Base-by-base conservation (phyloP, 2,797 vertebrate genomes). In the Halcyon smyrnensis region DNA sequence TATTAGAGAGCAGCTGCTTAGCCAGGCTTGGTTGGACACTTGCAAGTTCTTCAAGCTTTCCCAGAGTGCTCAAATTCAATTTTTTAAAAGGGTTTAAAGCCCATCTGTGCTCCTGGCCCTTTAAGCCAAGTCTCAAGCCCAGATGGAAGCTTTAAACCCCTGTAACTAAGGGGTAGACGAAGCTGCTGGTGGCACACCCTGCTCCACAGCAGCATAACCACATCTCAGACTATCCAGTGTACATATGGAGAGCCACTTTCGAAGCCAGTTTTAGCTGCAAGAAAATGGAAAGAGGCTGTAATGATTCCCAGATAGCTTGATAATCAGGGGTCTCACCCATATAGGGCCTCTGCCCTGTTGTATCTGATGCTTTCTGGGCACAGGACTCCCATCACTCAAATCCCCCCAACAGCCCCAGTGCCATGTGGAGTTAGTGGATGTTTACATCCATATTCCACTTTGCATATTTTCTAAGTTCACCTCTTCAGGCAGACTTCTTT, bases 101-200 rank as follows among this genome's bases (percentile, higher is more conserved):
- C 59, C 77, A 60, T 94, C 56, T 87, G 81, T 60, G 70, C 62
- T 82, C 60, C 62, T 83, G 88, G 53, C 87, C 73, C 80, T 95
- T 91, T 87, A 90, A 91, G 39, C 43, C 74, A 69, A 91, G 74
- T 54, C 82, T 84, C 32, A 30, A 83, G 30, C 37, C 43, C 64
- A 51, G 63, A 69, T 1, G 13, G 85, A 87, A 87, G 90, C 60
- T 78, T 84, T 57, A 93, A 92, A 91, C 77, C 69, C 82, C 89
- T 68, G 62, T 91, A 89, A 95, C 90, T 48, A 87, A 32, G 4
- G 56, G 68, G 64, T n/a, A 87, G 87, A 75, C 1, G 2, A 74
- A 93, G 74, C 80, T 91, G 75, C 78, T 62, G 90, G 74, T 77
- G 82, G 74, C 86, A 90, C 91, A 88, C 84, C 70, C 94, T 87